These are phyloP conservation scores for Aphis gossypii DNA, from an alignment of 1,140 invertebrate species.

Conservation along the genomic window DNA sequence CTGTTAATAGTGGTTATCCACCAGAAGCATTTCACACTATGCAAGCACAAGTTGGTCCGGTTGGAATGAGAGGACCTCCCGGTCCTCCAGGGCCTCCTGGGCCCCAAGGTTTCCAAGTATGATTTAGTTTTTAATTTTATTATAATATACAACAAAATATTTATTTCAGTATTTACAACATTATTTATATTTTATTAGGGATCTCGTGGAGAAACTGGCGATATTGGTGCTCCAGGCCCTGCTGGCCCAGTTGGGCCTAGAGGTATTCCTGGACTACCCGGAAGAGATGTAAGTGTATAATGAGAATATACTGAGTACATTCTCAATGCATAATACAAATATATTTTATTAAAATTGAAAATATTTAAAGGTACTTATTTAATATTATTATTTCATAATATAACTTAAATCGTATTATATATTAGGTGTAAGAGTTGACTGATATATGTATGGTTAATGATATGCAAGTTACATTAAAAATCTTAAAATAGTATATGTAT, in stretches of 20 bases:
- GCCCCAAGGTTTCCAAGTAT: constrained; percentile 76
- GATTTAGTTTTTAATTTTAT: background rate
- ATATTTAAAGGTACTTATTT: background rate
- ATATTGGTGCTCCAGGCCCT: constrained; percentile 72
- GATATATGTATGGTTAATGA: background rate
- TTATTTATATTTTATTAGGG: constrained; percentile 61
- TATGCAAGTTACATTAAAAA: background rate
- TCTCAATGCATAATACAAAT: background rate
- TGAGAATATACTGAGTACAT: background rate
- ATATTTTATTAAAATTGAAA: background rate
- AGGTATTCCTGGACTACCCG: constrained; percentile 74
- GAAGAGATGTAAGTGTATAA: constrained; percentile 75
- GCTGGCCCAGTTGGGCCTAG: constrained; percentile 72
- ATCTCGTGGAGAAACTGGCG: constrained; percentile 77
- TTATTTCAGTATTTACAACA: background rate
- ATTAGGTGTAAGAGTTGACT: no score
- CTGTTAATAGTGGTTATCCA: constrained; percentile 65
- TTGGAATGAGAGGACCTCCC: constrained; percentile 75
- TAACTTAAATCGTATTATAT: no score
- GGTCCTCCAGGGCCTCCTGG: constrained; percentile 76
- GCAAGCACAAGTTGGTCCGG: constrained; percentile 78
- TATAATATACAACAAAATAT: no score
- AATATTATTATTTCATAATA: no score
- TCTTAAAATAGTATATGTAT: background rate
- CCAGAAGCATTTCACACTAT: constrained; percentile 77